phyloP scores from a whole-genome alignment of 1,140 invertebrate genomes.

The Limonius californicus region DNA sequence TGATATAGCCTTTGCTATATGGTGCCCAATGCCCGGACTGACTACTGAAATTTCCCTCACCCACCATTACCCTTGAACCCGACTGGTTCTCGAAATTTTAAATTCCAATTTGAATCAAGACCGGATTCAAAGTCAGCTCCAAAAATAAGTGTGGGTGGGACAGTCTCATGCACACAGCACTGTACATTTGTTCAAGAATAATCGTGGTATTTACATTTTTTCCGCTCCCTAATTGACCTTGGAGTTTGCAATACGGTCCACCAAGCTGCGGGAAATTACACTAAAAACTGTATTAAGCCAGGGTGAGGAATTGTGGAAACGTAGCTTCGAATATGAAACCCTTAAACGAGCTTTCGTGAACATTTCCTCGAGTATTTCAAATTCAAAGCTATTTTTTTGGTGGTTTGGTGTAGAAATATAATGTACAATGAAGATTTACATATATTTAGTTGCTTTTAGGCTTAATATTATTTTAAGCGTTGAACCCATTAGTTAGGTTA shows the following conservation, averaged over 20 bases:
- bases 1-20: constrained; percentile 44
- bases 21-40: constrained; percentile 35
- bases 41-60: constrained; percentile 16
- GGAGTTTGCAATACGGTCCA: constrained; percentile 41
- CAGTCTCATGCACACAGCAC: background rate
- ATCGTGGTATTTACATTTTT: background rate
- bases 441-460: background rate
- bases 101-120: too few species aligned
- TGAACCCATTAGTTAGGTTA: too few species aligned
- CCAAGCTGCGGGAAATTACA: constrained; percentile 16
- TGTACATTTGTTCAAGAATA: background rate
- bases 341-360: too few species aligned
- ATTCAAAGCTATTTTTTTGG: background rate
- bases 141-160: constrained; percentile 3
- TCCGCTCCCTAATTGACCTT: constrained; percentile 27
- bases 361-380: too few species aligned
- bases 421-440: too few species aligned
- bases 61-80: background rate
- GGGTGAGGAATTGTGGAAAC: background rate
- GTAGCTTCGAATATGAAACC: constrained; percentile 16
- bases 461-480: too few species aligned
- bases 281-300: constrained; percentile 8
- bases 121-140: background rate
- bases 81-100: too few species aligned
- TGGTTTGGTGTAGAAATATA: background rate